These are phyloP conservation scores for Cyclina sinensis DNA, from an alignment of 1,140 invertebrate species.

Conservation along the genomic window DNA sequence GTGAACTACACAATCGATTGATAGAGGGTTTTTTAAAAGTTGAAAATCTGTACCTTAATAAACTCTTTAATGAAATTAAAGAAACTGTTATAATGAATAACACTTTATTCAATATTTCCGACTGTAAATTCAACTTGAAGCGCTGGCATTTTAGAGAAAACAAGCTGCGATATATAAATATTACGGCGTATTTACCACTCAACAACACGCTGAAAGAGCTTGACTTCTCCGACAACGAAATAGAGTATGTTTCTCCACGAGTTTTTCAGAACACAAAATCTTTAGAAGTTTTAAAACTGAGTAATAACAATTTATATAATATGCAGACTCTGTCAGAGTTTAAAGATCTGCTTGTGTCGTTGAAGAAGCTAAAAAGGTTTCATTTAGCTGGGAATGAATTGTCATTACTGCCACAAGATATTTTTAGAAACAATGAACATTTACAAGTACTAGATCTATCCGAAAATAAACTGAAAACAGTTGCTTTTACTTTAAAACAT, in stretches of 20 bases:
- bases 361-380: neutral
- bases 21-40: neutral
- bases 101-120: neutral
- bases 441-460: neutral
- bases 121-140: neutral
- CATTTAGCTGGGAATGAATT: neutral
- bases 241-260: neutral
- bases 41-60: neutral
- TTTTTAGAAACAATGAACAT: neutral
- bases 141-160: neutral
- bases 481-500: neutral
- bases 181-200: neutral
- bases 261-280: neutral
- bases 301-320: neutral
- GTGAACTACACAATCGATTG: neutral
- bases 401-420: neutral
- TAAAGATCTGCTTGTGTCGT: neutral
- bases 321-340: neutral
- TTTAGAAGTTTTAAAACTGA: neutral
- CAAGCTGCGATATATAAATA: neutral
- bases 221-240: neutral
- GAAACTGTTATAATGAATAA: neutral
- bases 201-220: neutral
- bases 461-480: neutral
- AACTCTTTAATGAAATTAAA: neutral